These are phyloP conservation scores for Neopipo cinnamomea DNA, from an alignment of 2,113 vertebrate species.

Conservation along the genomic window DNA sequence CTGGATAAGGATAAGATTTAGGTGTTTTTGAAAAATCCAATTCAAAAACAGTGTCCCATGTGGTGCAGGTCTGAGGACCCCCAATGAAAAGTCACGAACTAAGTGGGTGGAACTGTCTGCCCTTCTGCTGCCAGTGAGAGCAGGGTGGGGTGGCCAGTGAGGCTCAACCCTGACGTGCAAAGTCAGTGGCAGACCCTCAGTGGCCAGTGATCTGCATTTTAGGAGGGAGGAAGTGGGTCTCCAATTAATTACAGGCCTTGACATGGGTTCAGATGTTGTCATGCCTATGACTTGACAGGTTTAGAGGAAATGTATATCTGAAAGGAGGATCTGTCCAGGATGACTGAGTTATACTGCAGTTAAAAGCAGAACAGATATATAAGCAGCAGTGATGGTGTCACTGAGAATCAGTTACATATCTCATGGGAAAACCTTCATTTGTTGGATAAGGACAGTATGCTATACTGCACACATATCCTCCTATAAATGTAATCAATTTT, in stretches of 20 bases:
- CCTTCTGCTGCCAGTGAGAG: not conserved
- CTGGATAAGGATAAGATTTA: not conserved
- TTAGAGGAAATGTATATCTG: constrained; percentile 58
- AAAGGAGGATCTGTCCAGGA: constrained; percentile 62
- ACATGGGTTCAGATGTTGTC: constrained; percentile 47
- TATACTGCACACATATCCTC: not conserved
- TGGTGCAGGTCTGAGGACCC: not conserved
- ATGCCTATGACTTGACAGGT: constrained; percentile 53
- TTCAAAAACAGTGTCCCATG: not conserved
- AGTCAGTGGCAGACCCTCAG: not conserved
- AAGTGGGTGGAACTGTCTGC: not conserved
- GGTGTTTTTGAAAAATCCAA: not conserved
- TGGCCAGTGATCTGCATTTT: not conserved
- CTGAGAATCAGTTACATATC: constrained; percentile 69
- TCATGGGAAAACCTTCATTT: constrained; percentile 67
- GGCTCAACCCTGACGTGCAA: not conserved
- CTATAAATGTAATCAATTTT: constrained; percentile 10
- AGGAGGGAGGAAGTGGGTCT: not conserved
- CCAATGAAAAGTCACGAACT: not conserved
- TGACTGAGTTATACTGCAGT: constrained; percentile 63
- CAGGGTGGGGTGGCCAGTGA: not conserved
- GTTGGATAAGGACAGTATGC: constrained; percentile 70
- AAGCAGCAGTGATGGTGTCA: constrained; percentile 63
- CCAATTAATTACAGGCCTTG: constrained; percentile 56
- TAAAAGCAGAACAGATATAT: constrained; percentile 77